Percentiles rank a stretch among this genome's conserved stretches.
Conservation (phyloP, 2,888 invertebrate species). For the Gerris lacustris region DNA sequence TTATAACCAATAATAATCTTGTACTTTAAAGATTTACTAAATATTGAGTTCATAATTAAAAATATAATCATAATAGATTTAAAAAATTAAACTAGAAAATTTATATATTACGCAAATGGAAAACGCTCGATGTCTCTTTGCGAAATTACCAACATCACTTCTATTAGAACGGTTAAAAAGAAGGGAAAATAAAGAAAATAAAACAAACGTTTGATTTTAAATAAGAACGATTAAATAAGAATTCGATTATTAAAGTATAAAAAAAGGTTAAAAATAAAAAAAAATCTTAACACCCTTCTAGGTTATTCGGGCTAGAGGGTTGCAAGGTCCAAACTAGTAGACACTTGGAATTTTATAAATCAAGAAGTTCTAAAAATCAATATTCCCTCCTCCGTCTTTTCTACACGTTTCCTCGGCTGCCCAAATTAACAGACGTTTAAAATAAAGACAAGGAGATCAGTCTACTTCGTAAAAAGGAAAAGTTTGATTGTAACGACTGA, state of each 20-base stretch:
- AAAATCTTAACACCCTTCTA: not conserved
- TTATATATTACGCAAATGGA: not conserved
- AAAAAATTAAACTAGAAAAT: not conserved
- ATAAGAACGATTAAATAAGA: too few relatives aligned
- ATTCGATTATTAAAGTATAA: not conserved
- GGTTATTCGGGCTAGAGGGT: not conserved
- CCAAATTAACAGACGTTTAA: too few relatives aligned
- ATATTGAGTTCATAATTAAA: not conserved
- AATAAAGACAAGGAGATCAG: too few relatives aligned
- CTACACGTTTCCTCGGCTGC: too few relatives aligned
- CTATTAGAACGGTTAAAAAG: too few relatives aligned
- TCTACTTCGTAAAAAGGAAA: too few relatives aligned
- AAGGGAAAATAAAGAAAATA: not conserved
- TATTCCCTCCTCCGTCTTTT: too few relatives aligned
- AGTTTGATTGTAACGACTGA: too few relatives aligned
- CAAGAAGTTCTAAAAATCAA: too few relatives aligned
- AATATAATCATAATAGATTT: not conserved
- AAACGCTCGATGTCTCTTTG: not conserved
- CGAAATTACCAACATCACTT: too few relatives aligned
- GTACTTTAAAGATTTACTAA: not conserved
- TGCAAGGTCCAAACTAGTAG: too few relatives aligned
- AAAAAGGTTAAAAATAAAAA: not conserved
- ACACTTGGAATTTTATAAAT: too few relatives aligned
- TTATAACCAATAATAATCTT: not conserved
- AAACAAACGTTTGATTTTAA: not conserved